Conservation (phyloP, 2,888 invertebrate species). For the Lathronympha strigana region DNA sequence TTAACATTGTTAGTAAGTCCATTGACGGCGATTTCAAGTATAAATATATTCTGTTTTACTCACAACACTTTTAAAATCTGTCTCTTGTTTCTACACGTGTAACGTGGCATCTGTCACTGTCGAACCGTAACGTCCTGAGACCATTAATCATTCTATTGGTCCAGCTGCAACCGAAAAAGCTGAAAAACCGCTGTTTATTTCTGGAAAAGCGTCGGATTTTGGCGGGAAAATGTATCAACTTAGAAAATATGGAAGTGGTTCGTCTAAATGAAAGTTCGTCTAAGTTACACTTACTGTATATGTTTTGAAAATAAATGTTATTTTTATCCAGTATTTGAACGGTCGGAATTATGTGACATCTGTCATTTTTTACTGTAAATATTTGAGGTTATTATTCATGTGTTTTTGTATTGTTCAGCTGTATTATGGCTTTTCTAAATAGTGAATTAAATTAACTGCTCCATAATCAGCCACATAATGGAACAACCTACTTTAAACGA, state of each 20-base stretch:
- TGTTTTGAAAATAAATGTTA: too few species aligned
- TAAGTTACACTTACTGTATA: too few species aligned
- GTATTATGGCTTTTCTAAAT: slow-evolving; percentile 12
- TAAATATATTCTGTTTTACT: too few species aligned
- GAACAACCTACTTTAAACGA: slow-evolving; percentile 56
- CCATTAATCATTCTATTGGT: background rate
- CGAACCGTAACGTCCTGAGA: background rate
- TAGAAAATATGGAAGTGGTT: background rate
- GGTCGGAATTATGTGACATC: background rate
- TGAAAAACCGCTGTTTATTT: background rate
- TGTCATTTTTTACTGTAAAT: background rate
- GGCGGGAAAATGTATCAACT: background rate
- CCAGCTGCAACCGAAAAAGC: background rate
- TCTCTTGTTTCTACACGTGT: background rate
- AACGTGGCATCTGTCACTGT: background rate
- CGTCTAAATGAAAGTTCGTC: too few species aligned
- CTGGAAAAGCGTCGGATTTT: background rate
- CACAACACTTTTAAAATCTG: too few species aligned
- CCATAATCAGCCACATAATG: slow-evolving; percentile 4
- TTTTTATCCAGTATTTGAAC: background rate
- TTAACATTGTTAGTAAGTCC: too few species aligned
- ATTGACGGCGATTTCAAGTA: too few species aligned
- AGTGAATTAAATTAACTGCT: background rate
- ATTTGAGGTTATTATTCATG: slow-evolving; percentile 17
- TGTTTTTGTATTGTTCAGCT: background rate